phyloP scores from a whole-genome alignment of 2,797 vertebrate species.

The Crypturellus tataupa region DNA sequence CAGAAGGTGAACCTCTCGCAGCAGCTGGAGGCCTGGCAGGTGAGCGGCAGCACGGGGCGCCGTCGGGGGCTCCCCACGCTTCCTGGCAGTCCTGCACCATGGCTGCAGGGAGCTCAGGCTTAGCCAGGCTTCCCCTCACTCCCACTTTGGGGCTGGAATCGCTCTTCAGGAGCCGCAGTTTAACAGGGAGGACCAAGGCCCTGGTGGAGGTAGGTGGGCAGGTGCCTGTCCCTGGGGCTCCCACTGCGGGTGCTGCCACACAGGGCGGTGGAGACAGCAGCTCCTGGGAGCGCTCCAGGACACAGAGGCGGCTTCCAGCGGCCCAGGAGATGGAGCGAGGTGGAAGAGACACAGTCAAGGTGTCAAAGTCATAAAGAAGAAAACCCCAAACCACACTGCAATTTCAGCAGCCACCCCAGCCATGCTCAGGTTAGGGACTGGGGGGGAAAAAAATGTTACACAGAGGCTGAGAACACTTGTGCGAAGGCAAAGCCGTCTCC shows the following conservation, averaged over 20 bases:
- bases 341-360: not conserved
- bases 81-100: no score
- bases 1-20: constrained; percentile 98
- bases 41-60: constrained; percentile 68
- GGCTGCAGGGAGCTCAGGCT: no score
- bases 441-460: not conserved
- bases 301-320: not conserved
- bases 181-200: no score
- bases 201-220: no score
- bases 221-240: no score
- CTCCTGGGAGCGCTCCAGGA: not conserved
- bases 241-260: no score
- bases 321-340: not conserved
- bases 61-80: not conserved
- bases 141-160: no score
- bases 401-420: not conserved
- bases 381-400: not conserved
- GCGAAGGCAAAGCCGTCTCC: not conserved
- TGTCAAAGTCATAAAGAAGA: not conserved
- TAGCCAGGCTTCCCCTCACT: no score
- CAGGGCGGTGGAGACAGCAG: no score
- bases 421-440: not conserved
- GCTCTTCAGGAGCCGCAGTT: no score
- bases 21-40: constrained; percentile 99
- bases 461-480: not conserved